These are phyloP conservation scores for fruit fly (Drosophila melanogaster) DNA, from an alignment of 1,140 invertebrate species.

Conservation along the genomic window DNA sequence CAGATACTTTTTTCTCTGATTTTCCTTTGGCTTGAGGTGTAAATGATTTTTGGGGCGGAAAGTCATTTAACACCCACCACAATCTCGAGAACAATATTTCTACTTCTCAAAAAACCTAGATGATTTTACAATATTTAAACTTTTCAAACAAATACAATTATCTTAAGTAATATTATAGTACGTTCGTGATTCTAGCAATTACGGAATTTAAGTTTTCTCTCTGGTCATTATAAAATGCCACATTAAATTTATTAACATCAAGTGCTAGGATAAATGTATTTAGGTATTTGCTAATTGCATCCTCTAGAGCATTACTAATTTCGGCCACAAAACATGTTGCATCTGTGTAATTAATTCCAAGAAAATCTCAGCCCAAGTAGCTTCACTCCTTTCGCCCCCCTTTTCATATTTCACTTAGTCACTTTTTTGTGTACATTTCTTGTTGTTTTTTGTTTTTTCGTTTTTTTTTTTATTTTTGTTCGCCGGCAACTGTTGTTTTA, in stretches of 20 bases:
- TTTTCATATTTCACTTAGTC: slow-evolving; percentile 24
- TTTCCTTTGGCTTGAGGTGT: background rate
- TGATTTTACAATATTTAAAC: too few relatives aligned
- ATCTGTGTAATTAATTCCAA: background rate
- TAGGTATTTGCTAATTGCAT: background rate
- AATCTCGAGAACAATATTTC: background rate
- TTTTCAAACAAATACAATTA: too few relatives aligned
- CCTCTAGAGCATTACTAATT: background rate
- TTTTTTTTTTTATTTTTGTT: background rate
- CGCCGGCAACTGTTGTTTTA: slow-evolving; percentile 65
- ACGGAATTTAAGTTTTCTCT: background rate
- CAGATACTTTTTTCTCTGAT: slow-evolving; percentile 1
- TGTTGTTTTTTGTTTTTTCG: background rate
- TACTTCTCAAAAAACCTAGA: too few relatives aligned
- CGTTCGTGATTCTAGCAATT: background rate
- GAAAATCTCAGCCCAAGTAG: background rate
- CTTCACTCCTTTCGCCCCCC: background rate
- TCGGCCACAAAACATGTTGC: background rate
- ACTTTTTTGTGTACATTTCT: slow-evolving; percentile 13
- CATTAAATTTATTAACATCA: background rate
- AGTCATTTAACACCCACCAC: background rate
- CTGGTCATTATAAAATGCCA: background rate
- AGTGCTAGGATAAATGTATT: background rate
- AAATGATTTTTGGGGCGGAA: background rate
- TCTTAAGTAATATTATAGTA: background rate